Evolutionary conservation across 2,888 invertebrate genomes (phyloP), one percentile per base, ranked within the genome.

Genomic region (Cataglyphis albicans): DNA sequence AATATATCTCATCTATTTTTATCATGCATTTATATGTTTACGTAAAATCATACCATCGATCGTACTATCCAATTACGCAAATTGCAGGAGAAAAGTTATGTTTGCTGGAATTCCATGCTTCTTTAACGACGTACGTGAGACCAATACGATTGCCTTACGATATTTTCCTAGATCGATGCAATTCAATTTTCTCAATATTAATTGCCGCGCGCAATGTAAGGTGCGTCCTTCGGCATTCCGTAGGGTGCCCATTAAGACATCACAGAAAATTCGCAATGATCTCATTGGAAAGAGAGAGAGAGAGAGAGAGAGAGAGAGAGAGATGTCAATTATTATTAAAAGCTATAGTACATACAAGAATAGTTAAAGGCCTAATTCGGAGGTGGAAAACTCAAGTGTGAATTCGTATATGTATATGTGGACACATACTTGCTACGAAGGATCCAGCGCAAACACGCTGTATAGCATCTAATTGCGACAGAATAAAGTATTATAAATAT

Each of bases 291-390:
- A 41, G 29, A 18, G 12, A 38, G 63, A 32, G 32, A 25, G 1
- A 25, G 25, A 25, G 25, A 25, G 25, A 25, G 25, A 21, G 21
- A 21, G 21, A 21, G 21, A 25, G 25, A 25, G 25, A 25, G 25
- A 25, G 25, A 52, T n/a, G 21, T 4, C 52, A 15, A 81, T 89
- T 82, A 85, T 86, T 84, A 76, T 55, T 52, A 63, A 72, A 83
- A 65, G 65, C 84, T 84, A 52, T 32, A 6, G 6, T 32, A 32
- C 59, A 41, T 82, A 83, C 82, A 84, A 84, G 76, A 29, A n/a
- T 15, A 89, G 85, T 87, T 74, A 70, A 81, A 89, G 83, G 82
- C 80, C 88, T 85, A 90, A 91, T 90, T 89, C 75, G 64, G 63
- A 85, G 87, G 74, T 59, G 18, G 41, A 41, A 21, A 78, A 21